Evolutionary conservation across 1,140 invertebrate species (phyloP).

Genomic region (Proales similis): DNA sequence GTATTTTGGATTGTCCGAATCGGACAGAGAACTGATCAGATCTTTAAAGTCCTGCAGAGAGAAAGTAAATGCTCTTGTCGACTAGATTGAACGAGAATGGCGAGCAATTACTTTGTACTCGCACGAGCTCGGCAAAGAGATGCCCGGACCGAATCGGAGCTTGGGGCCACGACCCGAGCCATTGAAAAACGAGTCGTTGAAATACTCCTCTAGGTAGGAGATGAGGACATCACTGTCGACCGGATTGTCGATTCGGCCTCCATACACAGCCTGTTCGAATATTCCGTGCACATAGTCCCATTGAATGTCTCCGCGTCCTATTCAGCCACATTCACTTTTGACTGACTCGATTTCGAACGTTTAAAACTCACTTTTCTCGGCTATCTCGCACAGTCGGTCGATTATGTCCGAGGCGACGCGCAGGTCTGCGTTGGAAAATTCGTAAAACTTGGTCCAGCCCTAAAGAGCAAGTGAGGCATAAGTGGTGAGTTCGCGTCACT

Average conservation of each 20-base stretch:
- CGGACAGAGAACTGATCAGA: slow-evolving; percentile 60
- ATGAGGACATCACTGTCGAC: slow-evolving; percentile 68
- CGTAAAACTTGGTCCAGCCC: slow-evolving; percentile 80
- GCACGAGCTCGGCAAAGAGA: slow-evolving; percentile 47
- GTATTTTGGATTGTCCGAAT: slow-evolving; percentile 62
- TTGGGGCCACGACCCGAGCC: slow-evolving; percentile 52
- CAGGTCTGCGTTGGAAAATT: slow-evolving; percentile 77
- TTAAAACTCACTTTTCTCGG: slow-evolving; percentile 39
- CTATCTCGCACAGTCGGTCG: slow-evolving; percentile 55
- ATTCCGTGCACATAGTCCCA: slow-evolving; percentile 75
- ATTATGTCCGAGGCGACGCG: slow-evolving; percentile 67
- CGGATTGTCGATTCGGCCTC: slow-evolving; percentile 73
- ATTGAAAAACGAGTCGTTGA: slow-evolving; percentile 57
- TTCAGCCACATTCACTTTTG: background rate
- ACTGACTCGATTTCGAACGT: background rate
- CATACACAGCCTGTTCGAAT: slow-evolving; percentile 73
- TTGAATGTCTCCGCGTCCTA: slow-evolving; percentile 48
- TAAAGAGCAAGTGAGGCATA: slow-evolving; percentile 42
- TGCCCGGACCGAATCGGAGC: slow-evolving; percentile 18
- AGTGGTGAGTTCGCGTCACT: slow-evolving; percentile 7
- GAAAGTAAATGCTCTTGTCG: too few species aligned
- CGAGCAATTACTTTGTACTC: slow-evolving; percentile 52
- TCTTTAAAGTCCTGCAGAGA: slow-evolving; percentile 60
- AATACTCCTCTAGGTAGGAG: slow-evolving; percentile 68
- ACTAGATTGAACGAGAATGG: slow-evolving; percentile 35